Evolutionary conservation across 2,797 vertebrate species (phyloP), one percentile per base, ranked within the genome.

Genomic region (Nannoperca australis): DNA sequence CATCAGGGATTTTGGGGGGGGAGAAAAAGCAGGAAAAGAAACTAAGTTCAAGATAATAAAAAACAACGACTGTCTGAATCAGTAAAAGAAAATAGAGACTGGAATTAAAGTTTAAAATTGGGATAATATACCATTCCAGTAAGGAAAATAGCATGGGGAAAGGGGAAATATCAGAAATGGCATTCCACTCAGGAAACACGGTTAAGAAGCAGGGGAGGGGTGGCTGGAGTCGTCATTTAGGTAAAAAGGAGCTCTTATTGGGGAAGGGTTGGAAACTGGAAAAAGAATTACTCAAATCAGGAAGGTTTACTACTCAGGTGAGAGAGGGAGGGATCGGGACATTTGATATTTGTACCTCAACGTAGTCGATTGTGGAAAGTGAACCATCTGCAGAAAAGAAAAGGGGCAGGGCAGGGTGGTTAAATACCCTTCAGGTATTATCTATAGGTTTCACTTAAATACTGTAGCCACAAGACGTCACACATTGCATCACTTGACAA

Each of bases 301-400:
- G 93, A 93, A 94, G 91, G 91, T 94, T 89, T 75, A 86, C 86
- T 90, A 93, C 68, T 94, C 85, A 91, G 92, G 91, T 94, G 85
- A 93, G 86, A 92, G 80, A 84, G 79, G 92, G 79, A 92, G 81
- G 87, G 85, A 79, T 90, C 47, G 87, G 93, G 90, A 92, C 88
- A 92, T 92, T 94, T 94, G 89, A 93, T 93, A 92, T 91, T 92
- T 95, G 95, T 96, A 96, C 95, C 95, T 96, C 95, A 93, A 94
- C 82, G 88, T 92, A 78, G 93, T 91, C 70, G 93, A 93, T 92
- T 94, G 93, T 93, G 93, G 88, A 93, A 86, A 93, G 93, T 91
- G 93, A 95, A 94, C 94, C 95, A 96, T 96, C 95, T 96, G 95
- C 93, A 95, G 93, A 90, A 90, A 95, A 95, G 93, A 93, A 95